Conservation (phyloP, 92 coral and sea anemone genomes). For the Phymanthus crucifer region DNA sequence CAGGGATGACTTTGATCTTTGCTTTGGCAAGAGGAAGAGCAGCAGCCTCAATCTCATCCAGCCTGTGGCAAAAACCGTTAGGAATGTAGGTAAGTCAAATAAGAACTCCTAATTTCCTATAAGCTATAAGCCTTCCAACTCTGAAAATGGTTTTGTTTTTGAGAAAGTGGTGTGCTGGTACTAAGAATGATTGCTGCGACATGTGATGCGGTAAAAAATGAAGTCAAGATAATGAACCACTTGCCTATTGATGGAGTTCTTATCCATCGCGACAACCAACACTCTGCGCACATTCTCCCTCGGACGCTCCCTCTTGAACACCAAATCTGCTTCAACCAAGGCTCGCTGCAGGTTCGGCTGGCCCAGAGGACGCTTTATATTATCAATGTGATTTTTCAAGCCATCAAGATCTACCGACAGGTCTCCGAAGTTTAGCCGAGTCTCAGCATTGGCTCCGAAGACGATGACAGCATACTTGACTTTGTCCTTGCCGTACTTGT, state of each 20-base stretch:
- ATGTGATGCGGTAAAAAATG: no score
- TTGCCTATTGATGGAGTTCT: slow-evolving; percentile 34
- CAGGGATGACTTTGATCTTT: slow-evolving; percentile 63
- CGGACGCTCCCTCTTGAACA: slow-evolving; percentile 5
- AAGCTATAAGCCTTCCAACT: no score
- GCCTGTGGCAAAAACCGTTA: neutral
- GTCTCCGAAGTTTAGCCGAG: slow-evolving; percentile 46
- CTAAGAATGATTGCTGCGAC: no score
- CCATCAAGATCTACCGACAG: slow-evolving; percentile 31
- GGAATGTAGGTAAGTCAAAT: neutral
- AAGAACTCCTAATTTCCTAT: neutral
- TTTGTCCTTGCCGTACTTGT: slow-evolving; percentile 66
- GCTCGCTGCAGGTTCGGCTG: slow-evolving; percentile 32
- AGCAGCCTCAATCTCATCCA: slow-evolving; percentile 48
- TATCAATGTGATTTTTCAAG: slow-evolving; percentile 22
- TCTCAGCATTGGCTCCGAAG: slow-evolving; percentile 48
- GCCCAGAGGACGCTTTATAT: slow-evolving; percentile 19
- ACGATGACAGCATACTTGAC: slow-evolving; percentile 63
- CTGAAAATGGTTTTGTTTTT: no score
- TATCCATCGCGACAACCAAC: slow-evolving; percentile 53
- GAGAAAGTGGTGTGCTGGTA: no score
- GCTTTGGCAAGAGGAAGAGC: slow-evolving; percentile 51
- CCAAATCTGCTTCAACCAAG: slow-evolving; percentile 7
- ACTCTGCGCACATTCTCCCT: slow-evolving; percentile 47
- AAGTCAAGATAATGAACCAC: neutral